Conservation (phyloP, 1,140 invertebrate genomes). For the Ptiloglossa arizonensis region DNA sequence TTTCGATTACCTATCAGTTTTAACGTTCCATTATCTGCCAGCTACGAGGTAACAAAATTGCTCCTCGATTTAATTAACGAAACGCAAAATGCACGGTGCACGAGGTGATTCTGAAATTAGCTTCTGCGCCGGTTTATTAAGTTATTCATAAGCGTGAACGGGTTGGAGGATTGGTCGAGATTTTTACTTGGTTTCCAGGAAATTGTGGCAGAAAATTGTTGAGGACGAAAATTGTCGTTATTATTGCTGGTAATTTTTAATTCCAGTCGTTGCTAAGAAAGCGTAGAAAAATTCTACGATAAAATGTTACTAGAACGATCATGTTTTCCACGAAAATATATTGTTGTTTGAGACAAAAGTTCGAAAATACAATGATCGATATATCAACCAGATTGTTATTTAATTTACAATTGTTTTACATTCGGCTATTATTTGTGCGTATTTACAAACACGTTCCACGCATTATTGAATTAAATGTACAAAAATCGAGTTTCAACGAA, state of each 20-base stretch:
- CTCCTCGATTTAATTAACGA: background rate
- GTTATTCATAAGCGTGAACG: background rate
- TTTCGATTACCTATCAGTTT: too few relatives aligned
- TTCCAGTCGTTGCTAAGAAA: background rate
- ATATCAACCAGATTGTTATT: too few relatives aligned
- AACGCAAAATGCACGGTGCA: background rate
- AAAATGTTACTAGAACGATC: background rate
- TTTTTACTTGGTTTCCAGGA: background rate
- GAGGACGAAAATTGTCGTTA: background rate
- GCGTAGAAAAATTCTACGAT: background rate
- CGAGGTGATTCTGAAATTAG: background rate
- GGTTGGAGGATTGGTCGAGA: background rate
- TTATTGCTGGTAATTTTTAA: background rate
- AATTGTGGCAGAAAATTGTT: background rate
- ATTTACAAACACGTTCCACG: too few relatives aligned
- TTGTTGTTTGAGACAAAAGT: too few relatives aligned
- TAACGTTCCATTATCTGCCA: background rate
- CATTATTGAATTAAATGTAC: background rate
- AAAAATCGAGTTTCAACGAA: background rate
- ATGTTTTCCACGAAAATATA: background rate
- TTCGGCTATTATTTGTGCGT: background rate
- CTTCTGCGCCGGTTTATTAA: background rate
- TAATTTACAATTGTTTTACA: too few relatives aligned
- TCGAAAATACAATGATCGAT: too few relatives aligned
- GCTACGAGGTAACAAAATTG: background rate